Conservation (phyloP, 2,113 vertebrate genomes). For the Typhlomys cinereus region DNA sequence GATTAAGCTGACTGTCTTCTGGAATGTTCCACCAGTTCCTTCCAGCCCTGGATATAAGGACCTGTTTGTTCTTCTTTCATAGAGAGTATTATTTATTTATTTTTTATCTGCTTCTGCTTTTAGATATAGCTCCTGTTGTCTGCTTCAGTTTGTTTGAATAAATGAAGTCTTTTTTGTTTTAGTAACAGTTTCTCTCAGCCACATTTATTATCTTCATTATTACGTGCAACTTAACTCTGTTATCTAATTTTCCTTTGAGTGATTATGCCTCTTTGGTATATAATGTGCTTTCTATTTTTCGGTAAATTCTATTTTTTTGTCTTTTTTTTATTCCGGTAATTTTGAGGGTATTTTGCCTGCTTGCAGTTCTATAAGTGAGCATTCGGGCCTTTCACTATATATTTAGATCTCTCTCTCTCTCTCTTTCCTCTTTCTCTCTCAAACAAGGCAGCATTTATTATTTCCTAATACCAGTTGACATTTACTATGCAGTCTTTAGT, state of each 20-base stretch:
- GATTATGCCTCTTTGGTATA: constrained; percentile 6
- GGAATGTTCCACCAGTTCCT: neutral
- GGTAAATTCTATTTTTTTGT: neutral
- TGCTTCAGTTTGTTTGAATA: neutral
- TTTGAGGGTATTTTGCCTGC: neutral
- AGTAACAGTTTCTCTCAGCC: neutral
- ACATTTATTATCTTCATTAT: neutral
- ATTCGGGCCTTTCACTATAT: neutral
- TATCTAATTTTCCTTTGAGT: neutral
- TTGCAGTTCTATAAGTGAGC: constrained; percentile 1
- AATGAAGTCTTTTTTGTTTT: neutral
- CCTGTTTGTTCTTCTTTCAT: neutral
- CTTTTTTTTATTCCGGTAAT: constrained; percentile 28
- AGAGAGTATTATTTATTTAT: too few relatives aligned
- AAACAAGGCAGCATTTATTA: neutral
- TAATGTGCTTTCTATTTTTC: neutral
- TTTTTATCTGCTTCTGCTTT: constrained; percentile 8
- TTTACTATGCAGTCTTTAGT: neutral
- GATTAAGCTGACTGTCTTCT: neutral
- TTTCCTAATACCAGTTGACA: neutral
- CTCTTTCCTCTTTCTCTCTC: neutral
- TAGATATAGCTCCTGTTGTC: neutral
- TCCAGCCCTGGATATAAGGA: neutral
- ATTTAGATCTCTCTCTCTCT: neutral
- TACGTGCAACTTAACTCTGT: neutral